phyloP scores from a whole-genome alignment of 64 coral and sea anemone species.

The Montipora efflorescens region DNA sequence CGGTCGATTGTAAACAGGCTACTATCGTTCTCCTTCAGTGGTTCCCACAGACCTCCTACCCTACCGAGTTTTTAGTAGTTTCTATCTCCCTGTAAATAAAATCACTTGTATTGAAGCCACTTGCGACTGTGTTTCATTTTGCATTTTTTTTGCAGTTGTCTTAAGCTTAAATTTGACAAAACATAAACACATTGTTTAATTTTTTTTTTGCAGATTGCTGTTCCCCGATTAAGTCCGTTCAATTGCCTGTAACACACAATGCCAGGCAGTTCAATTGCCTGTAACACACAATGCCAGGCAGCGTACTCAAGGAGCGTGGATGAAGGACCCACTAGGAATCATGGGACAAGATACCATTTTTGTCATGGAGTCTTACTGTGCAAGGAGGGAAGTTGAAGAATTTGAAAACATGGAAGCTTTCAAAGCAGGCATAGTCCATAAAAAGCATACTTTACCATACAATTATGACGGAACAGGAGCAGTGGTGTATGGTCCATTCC shows the following conservation, averaged over 20 bases:
- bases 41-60: no score
- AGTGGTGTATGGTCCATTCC: conserved; percentile 69
- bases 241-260: conserved; percentile 38
- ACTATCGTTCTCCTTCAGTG: no score
- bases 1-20: no score
- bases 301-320: conserved; percentile 44
- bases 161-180: no score
- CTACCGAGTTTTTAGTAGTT: no score
- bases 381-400: background rate
- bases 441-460: conserved; percentile 33
- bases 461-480: conserved; percentile 54
- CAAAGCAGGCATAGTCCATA: conserved; percentile 38
- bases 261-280: background rate
- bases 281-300: background rate
- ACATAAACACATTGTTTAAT: no score
- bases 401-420: conserved; percentile 38
- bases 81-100: no score
- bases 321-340: conserved; percentile 65
- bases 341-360: conserved; percentile 60
- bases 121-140: no score
- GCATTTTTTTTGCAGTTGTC: no score
- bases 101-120: no score
- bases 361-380: background rate
- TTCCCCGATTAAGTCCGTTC: conserved; percentile 39
- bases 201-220: conserved; percentile 12